Base-by-base conservation (phyloP, 2,797 vertebrate genomes). In the Emydoidea blandingii region DNA sequence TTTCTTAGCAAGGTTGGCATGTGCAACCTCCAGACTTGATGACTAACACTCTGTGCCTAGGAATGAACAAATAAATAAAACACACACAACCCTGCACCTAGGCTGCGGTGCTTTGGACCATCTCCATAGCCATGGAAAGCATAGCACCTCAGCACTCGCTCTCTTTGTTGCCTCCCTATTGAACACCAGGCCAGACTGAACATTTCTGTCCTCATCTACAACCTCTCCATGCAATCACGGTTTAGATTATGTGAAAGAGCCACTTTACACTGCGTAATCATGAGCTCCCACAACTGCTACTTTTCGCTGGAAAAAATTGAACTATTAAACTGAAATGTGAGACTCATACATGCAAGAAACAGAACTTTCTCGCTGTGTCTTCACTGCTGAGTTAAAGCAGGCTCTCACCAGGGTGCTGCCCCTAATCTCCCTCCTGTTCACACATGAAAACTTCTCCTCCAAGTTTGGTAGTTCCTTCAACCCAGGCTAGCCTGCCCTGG, bases 141-240 rank as follows among this genome's bases (percentile, higher is more conserved):
- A 34, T 2, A 15, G 34, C n/a, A 72, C 5, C 19, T 72, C 34
- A 16, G 62, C 8, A 4, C 62, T n/a, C 2, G 0, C 15, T n/a
- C 62, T n/a, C 62, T 65, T n/a, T 16, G 7, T 41, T 72, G 65
- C 65, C n/a, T 72, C 34, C 65, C 18, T 72, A n/a, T 23, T 41
- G n/a, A 72, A 72, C 23, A 41, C 5, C 19, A 72, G n/a, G 5
- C 19, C 65, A 72, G 9, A 72, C 19, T 72, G n/a, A 37, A 62
- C 18, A 37, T 41, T 72, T 6, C 19, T 72, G 18, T 41, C n/a
- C 65, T 41, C 34, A 34, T 23, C 65, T 11, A 41, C n/a, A 12
- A 68, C 62, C 34, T 41, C 65, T 72, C 19, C 19, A 3, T 11
- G 19, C 9, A 37, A 72, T n/a, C 65, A 41, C 10, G 3, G n/a